Evolutionary conservation across 2,888 invertebrate species (phyloP).

Genomic region (Ernsta delagoae): DNA sequence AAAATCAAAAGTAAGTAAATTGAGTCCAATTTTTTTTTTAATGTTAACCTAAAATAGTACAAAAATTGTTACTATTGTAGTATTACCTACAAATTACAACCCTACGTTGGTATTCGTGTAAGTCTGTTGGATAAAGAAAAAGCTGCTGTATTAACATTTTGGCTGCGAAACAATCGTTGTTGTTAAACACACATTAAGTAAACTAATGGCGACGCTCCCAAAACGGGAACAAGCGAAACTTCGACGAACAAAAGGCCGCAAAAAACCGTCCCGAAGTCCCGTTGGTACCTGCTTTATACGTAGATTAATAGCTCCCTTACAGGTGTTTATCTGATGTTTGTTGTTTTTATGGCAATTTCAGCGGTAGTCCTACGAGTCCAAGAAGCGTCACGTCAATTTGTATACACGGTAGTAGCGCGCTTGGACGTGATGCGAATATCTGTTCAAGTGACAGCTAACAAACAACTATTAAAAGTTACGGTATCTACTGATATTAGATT

Average conservation of each 20-base stretch:
- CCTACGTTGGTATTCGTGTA: no score
- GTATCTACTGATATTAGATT: no score
- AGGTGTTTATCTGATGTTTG: constrained; percentile 46
- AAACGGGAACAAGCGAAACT: constrained; percentile 36
- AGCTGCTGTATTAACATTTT: constrained; percentile 12
- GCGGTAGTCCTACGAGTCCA: constrained; percentile 16
- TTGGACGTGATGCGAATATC: constrained; percentile 7
- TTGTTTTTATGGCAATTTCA: constrained; percentile 35
- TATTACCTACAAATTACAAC: no score
- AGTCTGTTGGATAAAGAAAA: not conserved
- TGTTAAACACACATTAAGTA: constrained; percentile 37
- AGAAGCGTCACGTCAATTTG: constrained; percentile 19
- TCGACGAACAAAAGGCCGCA: constrained; percentile 33
- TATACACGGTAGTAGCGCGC: constrained; percentile 12
- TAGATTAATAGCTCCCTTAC: constrained; percentile 45
- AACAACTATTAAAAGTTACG: no score
- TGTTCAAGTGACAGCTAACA: not conserved
- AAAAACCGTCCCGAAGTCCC: constrained; percentile 40
- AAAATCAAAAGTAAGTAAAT: no score
- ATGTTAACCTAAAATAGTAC: no score
- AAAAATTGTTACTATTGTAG: no score
- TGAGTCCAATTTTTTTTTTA: no score
- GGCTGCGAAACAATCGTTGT: constrained; percentile 20
- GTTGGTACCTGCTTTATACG: constrained; percentile 45
- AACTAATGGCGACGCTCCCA: constrained; percentile 32